A percentile compares a stretch with the other conserved stretches of the same genome.
These are phyloP conservation scores for Piprites chloris DNA, from an alignment of 2,113 vertebrate genomes.

Conservation along the genomic window DNA sequence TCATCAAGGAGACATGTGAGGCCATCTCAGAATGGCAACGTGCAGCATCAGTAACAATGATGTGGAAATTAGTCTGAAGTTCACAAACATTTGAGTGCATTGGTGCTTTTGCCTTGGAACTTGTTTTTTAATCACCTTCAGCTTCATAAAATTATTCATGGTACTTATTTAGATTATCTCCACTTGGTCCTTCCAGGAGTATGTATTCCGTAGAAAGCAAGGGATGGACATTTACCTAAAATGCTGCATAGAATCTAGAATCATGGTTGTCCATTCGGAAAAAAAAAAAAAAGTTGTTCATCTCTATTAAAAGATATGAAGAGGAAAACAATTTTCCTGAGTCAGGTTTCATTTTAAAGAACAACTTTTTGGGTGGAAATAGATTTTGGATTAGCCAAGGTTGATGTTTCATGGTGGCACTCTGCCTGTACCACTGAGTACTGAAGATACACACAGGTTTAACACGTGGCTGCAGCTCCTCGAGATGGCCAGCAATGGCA, in stretches of 20 bases:
- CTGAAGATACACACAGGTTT: neutral
- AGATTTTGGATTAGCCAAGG: neutral
- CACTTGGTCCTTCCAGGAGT: neutral
- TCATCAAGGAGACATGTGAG: neutral
- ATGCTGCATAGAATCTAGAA: neutral
- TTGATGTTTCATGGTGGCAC: too few species aligned
- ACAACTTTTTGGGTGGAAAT: neutral
- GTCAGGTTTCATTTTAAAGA: neutral
- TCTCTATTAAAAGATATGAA: neutral
- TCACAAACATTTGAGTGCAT: neutral
- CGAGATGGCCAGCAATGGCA: neutral
- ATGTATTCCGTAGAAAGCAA: neutral
- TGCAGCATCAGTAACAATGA: neutral
- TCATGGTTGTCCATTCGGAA: neutral
- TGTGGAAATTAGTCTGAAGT: neutral
- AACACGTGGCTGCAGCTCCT: neutral
- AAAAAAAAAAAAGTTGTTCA: neutral
- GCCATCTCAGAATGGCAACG: neutral
- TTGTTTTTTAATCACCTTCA: neutral
- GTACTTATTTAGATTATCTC: neutral
- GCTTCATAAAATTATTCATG: neutral
- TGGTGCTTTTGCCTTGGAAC: neutral
- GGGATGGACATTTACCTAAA: neutral
- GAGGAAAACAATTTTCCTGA: neutral
- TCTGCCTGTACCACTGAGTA: neutral